Evolutionary conservation across 2,113 vertebrate genomes (phyloP).

Genomic region (Grallaria varia): DNA sequence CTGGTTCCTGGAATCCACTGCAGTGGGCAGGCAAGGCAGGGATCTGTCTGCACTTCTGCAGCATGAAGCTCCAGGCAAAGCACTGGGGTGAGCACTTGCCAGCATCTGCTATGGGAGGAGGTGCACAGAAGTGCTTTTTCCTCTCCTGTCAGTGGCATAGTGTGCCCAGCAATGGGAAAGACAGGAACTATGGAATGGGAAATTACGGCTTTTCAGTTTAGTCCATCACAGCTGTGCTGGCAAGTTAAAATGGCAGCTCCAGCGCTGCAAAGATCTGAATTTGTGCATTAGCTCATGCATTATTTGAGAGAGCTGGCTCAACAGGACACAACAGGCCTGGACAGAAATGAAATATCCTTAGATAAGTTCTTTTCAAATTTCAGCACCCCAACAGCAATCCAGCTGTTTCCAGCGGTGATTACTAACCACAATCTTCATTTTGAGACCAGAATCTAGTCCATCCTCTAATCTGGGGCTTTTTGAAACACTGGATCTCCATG

Average conservation of each 20-base stretch:
- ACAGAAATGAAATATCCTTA: background rate
- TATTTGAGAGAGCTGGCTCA: background rate
- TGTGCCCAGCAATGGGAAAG: background rate
- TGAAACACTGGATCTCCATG: background rate
- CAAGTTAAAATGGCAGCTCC: background rate
- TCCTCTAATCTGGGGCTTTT: background rate
- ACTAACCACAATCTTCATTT: background rate
- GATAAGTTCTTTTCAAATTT: background rate
- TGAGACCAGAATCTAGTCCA: background rate
- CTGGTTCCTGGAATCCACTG: background rate
- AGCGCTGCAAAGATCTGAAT: background rate
- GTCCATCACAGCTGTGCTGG: background rate
- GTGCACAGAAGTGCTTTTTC: background rate
- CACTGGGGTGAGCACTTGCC: background rate
- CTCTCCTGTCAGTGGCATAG: background rate
- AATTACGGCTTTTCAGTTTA: background rate
- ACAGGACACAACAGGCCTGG: background rate
- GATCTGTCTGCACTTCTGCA: background rate
- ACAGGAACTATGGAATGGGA: background rate
- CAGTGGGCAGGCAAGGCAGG: fast-evolving
- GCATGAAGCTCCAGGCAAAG: background rate
- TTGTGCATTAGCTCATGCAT: background rate
- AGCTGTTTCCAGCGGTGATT: background rate
- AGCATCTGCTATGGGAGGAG: background rate
- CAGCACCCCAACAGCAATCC: background rate